A percentile compares a stretch with the other conserved stretches of the same genome.
Conservation (phyloP, 2,113 vertebrate genomes). For the Oceanites oceanicus region DNA sequence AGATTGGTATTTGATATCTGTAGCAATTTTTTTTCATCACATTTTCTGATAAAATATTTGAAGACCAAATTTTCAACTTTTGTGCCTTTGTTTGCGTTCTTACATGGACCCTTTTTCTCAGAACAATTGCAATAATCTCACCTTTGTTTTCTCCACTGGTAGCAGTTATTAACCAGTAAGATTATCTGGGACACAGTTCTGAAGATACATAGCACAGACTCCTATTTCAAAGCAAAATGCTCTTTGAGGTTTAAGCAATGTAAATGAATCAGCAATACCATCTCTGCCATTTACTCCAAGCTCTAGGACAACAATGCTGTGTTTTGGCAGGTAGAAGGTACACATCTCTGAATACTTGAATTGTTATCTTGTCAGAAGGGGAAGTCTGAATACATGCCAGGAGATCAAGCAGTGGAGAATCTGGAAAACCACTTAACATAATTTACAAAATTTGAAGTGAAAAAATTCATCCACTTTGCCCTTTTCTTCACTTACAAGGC, state of each 20-base stretch:
- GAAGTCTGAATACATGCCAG: not conserved
- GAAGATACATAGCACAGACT: not conserved
- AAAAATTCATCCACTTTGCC: not conserved
- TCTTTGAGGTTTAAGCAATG: not conserved
- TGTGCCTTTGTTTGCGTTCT: not conserved
- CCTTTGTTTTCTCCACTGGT: not conserved
- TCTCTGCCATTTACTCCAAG: not conserved
- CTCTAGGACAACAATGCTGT: rapidly evolving
- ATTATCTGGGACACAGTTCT: not conserved
- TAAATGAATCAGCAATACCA: not conserved
- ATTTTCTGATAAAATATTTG: not conserved
- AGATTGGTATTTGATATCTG: too few species aligned
- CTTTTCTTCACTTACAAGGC: not conserved
- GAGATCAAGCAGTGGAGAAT: not conserved
- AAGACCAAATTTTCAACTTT: not conserved
- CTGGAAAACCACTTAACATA: not conserved
- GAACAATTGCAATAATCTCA: not conserved
- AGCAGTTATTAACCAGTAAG: not conserved
- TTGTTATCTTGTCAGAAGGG: not conserved
- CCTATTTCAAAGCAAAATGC: not conserved
- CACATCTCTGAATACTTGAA: not conserved
- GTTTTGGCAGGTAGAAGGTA: not conserved
- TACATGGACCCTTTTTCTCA: not conserved
- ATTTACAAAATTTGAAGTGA: not conserved
- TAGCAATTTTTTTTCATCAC: not conserved